Base-by-base conservation (phyloP, 1,140 invertebrate species). In the Cotesia glomerata region DNA sequence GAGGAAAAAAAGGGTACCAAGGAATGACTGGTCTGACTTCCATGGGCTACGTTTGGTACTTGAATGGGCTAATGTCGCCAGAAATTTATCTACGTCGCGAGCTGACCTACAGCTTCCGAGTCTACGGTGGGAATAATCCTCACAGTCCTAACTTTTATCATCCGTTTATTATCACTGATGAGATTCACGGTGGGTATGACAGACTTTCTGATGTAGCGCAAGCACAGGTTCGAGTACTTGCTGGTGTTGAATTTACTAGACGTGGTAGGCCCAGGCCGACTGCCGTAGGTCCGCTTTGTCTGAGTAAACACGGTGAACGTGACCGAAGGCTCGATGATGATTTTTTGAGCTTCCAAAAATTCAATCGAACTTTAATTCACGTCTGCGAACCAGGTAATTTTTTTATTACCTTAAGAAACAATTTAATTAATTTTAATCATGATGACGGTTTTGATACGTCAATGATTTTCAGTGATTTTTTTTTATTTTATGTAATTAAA, bases 101-200 rank as follows among this genome's bases (percentile, higher is more conserved):
- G 9, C 87, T 95, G 9, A 94, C 91, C 0, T 98, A 98, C 86
- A 91, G 89, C 9, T 96, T 97, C 78, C 89, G 88, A 71, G 92
- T 96, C 32, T 89, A 91, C 71, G 96, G 95, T 36, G 96, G 96
- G 1, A 96, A 96, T 79, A 95, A 97, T 88, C 95, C 95, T 3
- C 94, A 97, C 80, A 95, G 94, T 74, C 88, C 95, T 0, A 91
- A 94, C 61, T 90, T 91, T 80, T 98, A 98, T 86, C 96, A 98
- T 89, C 97, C 97, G 5, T 87, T 98, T 45, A 95, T 98, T 59
- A 94, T 98, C 71, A 96, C 96, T 3, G 92, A 95, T 80, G 95
- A 96, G 81, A 91, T 92, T 1, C 90, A 92, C 75, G 95, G 95
- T 54, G 95, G 95, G 0, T 94, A 93, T 71, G 71, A 72, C 26